Percentiles rank a stretch among this genome's conserved stretches.
Conservation (phyloP, 2,113 vertebrate genomes). For the Pituophis catenifer region DNA sequence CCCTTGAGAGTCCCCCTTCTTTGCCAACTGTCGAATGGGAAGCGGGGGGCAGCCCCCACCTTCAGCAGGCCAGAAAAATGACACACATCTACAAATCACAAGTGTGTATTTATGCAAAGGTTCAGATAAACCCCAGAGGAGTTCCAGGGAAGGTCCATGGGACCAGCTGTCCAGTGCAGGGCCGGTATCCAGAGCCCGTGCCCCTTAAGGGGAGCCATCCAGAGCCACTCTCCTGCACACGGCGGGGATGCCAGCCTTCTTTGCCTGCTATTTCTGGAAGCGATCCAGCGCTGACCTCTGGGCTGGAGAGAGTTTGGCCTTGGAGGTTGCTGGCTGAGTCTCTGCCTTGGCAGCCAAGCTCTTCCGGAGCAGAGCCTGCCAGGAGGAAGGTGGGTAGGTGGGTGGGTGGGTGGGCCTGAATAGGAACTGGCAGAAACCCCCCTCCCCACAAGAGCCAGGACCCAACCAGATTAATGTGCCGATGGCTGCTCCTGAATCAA, state of each 20-base stretch:
- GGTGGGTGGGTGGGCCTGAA: accelerated
- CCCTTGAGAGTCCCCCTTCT: neutral
- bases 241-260: neutral
- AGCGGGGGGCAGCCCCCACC: neutral
- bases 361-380: constrained; percentile 73
- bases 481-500: too few relatives aligned
- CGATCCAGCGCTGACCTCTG: constrained; percentile 76
- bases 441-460: neutral
- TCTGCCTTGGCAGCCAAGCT: constrained; percentile 61
- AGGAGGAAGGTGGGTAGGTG: accelerated
- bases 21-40: neutral
- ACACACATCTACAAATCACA: neutral
- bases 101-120: neutral
- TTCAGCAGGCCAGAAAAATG: accelerated
- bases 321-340: constrained; percentile 34
- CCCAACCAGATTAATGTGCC: neutral
- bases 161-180: neutral
- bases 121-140: neutral
- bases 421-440: neutral
- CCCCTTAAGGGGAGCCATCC: too few relatives aligned
- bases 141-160: neutral
- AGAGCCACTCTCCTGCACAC: accelerated
- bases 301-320: neutral
- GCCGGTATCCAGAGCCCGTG: too few relatives aligned
- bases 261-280: constrained; percentile 69